Base-by-base conservation (phyloP, 2,888 invertebrate species). In the Lasioglossum villosulum region DNA sequence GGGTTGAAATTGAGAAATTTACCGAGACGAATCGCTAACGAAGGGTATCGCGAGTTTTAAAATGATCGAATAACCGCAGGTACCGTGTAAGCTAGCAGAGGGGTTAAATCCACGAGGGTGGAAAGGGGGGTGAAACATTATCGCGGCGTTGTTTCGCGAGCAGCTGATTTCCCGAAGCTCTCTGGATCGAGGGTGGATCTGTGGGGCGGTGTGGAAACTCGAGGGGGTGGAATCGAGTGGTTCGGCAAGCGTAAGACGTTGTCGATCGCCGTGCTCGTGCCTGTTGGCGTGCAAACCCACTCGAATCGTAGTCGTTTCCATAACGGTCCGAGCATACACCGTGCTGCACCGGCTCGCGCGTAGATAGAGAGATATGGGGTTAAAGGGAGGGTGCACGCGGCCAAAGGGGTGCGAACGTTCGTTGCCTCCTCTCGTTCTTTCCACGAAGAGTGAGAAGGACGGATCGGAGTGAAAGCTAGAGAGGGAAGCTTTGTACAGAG, bases 231-330 rank as follows among this genome's bases (percentile, higher is more conserved):
- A 48, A 70, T 42, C 70, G 70, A 78, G 34, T 78, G 72, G 52
- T 84, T 84, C 19, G 84, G 63, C 42, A 75, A 68, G 37, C 66
- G 52, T 63, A 71, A 45, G 80, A 75, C 84, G 75, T n/a, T 45
- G 81, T 77, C 71, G 76, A 80, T 80, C 74, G 56, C 63, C 48
- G 34, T 48, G 70, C 42, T 74, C 30, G 45, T 48, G 42, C 23
- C 27, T 68, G 80, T 27, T 84, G 71, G 77, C 85, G 81, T 78
- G 86, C 86, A 86, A 75, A 80, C 75, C 80, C 73, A 77, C 84
- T 86, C 85, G 84, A 86, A 77, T 74, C 78, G 82, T 45, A 81
- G 81, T 71, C 85, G 81, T 85, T 81, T 52, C 77, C 81, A 85
- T 85, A 86, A 85, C 85, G 81, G 81, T 48, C 70, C 73, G 45